Percentiles rank a stretch among this genome's conserved stretches.
Conservation (phyloP, 2,113 vertebrate genomes). For the Nothoprocta perdicaria region DNA sequence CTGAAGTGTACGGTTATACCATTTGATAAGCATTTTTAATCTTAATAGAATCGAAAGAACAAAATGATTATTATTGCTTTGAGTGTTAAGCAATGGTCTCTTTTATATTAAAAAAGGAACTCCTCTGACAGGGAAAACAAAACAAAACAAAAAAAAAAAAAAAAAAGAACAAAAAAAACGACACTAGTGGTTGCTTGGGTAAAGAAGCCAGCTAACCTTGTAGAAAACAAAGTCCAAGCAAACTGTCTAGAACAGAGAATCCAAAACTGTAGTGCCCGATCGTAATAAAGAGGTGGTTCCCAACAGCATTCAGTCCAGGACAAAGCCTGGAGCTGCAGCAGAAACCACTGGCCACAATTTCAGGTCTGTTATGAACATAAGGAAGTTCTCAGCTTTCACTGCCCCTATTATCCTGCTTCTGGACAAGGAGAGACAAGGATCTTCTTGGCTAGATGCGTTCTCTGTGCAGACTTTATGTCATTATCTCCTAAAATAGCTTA, state of each 20-base stretch:
- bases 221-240: not conserved
- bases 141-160: not conserved
- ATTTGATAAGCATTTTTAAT: slow-evolving; percentile 1
- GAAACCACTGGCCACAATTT: not conserved
- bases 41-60: slow-evolving; percentile 4
- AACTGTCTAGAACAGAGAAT: not conserved
- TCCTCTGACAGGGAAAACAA: not conserved
- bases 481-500: not conserved
- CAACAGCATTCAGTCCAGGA: not conserved
- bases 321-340: not conserved
- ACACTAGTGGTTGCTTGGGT: not conserved
- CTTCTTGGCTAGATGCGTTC: not conserved
- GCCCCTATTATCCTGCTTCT: not conserved
- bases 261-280: not conserved
- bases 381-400: not conserved
- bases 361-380: not conserved
- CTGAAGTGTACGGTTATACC: not conserved
- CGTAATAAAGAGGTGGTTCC: not conserved
- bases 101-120: not conserved
- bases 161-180: not conserved
- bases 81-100: not conserved
- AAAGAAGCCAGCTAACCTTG: not conserved
- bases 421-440: not conserved
- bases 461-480: not conserved
- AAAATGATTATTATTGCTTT: not conserved